Percentiles rank a stretch among this genome's conserved stretches.
Conservation (phyloP, 1,140 invertebrate genomes). For the Hyphantria cunea region DNA sequence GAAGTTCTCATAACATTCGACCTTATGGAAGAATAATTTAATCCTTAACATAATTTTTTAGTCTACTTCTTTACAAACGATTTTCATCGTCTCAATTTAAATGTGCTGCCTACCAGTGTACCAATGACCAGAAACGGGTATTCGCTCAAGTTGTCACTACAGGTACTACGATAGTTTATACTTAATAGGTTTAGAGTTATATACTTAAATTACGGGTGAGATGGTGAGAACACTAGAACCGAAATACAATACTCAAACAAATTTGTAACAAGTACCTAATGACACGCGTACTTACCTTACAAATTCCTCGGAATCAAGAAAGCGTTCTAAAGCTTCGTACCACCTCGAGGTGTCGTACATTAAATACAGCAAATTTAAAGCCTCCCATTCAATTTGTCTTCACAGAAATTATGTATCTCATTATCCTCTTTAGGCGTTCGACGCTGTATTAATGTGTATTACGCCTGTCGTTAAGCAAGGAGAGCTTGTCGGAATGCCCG, state of each 20-base stretch:
- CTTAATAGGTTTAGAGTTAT: neutral
- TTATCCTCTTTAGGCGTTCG: conserved; percentile 13
- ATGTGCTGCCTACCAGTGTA: neutral
- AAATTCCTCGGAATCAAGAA: neutral
- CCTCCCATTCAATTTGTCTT: conserved; percentile 11
- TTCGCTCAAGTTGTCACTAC: no score
- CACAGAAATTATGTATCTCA: conserved; percentile 16
- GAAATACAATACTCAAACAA: neutral
- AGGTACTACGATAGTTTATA: no score
- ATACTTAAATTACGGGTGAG: neutral
- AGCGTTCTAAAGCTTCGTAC: neutral
- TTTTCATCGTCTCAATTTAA: no score
- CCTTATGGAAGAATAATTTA: no score
- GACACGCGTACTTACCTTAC: neutral
- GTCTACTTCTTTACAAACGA: no score
- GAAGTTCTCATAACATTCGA: neutral
- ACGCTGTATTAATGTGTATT: conserved; percentile 6
- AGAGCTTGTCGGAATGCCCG: conserved; percentile 38
- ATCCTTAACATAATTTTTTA: no score
- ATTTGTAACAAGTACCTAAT: neutral
- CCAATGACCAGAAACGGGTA: neutral
- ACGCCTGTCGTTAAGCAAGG: conserved; percentile 12
- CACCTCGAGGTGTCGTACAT: neutral
- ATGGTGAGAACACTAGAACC: neutral
- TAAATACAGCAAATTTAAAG: conserved; percentile 10